These are phyloP conservation scores for Zaprionus vittiger DNA, from an alignment of 1,140 invertebrate species.

Conservation along the genomic window DNA sequence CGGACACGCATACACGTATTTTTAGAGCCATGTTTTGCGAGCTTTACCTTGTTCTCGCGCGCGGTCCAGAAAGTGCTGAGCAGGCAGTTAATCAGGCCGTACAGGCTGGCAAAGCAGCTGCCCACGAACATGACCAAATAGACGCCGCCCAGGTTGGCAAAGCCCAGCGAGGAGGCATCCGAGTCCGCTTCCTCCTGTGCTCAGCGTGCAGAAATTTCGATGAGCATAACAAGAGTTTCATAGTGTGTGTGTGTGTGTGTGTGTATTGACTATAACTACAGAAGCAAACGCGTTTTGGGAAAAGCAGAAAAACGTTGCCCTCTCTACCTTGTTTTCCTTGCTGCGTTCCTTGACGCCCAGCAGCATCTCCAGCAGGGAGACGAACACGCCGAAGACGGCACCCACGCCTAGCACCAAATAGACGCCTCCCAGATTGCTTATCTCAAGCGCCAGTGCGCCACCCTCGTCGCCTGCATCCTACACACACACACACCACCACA, in stretches of 20 bases:
- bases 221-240: constrained; percentile 24
- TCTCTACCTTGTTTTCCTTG: constrained; percentile 75
- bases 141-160: constrained; percentile 96
- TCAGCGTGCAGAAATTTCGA: constrained; percentile 38
- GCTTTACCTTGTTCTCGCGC: constrained; percentile 77
- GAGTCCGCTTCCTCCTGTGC: constrained; percentile 66
- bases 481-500: constrained; percentile 58
- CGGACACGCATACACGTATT: constrained; percentile 10
- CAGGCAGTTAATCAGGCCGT: constrained; percentile 77
- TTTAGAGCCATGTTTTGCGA: not conserved
- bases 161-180: constrained; percentile 88
- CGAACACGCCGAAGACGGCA: constrained; percentile 83
- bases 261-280: constrained; percentile 41
- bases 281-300: constrained; percentile 30
- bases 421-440: constrained; percentile 90
- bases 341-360: constrained; percentile 78
- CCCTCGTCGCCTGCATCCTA: constrained; percentile 73
- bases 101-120: constrained; percentile 84
- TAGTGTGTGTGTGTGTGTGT: constrained; percentile 21
- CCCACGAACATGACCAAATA: constrained; percentile 94
- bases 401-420: constrained; percentile 89
- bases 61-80: constrained; percentile 65
- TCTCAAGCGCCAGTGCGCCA: constrained; percentile 84
- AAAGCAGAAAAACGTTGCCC: not conserved
- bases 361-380: constrained; percentile 84